A percentile compares a stretch with the other conserved stretches of the same genome.
Conservation (phyloP, 2,797 vertebrate species). For the Pantherophis vulpinus region DNA sequence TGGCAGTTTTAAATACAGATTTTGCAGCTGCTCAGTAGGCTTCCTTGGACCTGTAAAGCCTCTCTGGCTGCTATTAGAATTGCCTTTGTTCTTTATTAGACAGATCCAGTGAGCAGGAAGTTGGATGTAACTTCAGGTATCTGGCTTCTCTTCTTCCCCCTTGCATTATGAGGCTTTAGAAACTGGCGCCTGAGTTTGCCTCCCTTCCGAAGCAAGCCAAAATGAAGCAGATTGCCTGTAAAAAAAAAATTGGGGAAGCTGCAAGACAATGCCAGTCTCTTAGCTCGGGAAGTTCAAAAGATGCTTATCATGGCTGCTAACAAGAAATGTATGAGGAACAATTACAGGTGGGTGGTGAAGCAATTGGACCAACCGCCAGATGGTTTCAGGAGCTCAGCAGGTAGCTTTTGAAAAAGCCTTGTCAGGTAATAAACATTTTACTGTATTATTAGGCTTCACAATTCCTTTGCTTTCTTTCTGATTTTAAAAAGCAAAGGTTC, state of each 20-base stretch:
- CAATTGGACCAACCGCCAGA: slow-evolving; percentile 48
- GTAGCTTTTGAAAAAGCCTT: slow-evolving; percentile 52
- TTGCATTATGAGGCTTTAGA: slow-evolving; percentile 42
- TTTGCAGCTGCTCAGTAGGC: slow-evolving; percentile 66
- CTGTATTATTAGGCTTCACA: slow-evolving; percentile 13
- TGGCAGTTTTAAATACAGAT: slow-evolving; percentile 68
- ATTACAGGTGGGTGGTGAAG: slow-evolving; percentile 48
- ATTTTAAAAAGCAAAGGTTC: slow-evolving; percentile 33
- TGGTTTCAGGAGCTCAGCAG: slow-evolving; percentile 49
- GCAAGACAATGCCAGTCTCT: not conserved
- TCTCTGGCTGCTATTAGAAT: slow-evolving; percentile 67
- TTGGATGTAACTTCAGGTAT: slow-evolving; percentile 56
- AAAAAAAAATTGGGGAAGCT: slow-evolving; percentile 25
- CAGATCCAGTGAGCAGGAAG: slow-evolving; percentile 49
- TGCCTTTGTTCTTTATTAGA: slow-evolving; percentile 72
- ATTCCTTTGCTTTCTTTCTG: slow-evolving; percentile 8
- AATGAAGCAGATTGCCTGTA: slow-evolving; percentile 37
- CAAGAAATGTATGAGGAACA: slow-evolving; percentile 33
- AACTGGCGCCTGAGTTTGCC: slow-evolving; percentile 31
- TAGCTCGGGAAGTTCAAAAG: slow-evolving; percentile 40
- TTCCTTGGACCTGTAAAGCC: slow-evolving; percentile 69
- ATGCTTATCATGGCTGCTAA: slow-evolving; percentile 36
- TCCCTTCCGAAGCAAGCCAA: slow-evolving; percentile 15
- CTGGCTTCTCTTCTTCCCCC: slow-evolving; percentile 53
- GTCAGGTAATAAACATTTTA: slow-evolving; percentile 27